phyloP scores from a whole-genome alignment of 2,888 invertebrate genomes.

The Empis livida region DNA sequence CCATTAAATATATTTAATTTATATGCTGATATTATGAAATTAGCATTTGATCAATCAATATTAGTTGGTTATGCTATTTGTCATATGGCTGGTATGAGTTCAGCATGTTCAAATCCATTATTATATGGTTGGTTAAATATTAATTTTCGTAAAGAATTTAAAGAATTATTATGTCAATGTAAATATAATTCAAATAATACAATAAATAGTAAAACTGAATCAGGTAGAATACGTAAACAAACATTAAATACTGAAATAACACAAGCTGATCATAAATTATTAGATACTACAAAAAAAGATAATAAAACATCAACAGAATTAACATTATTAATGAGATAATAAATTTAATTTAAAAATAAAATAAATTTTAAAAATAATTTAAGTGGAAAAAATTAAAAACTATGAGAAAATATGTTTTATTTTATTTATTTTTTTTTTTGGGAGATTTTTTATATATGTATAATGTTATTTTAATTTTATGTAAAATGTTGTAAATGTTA shows the following conservation, averaged over 20 bases:
- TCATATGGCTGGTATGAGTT: slow-evolving; percentile 69
- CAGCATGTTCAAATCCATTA: slow-evolving; percentile 82
- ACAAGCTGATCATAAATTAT: slow-evolving; percentile 28
- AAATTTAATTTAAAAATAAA: slow-evolving; percentile 11
- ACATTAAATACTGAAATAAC: slow-evolving; percentile 18
- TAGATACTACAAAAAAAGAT: slow-evolving; percentile 16
- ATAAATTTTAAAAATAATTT: not conserved
- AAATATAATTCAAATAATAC: slow-evolving; percentile 32
- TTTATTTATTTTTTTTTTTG: too few species aligned
- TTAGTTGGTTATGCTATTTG: slow-evolving; percentile 48
- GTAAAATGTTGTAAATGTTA: too few species aligned
- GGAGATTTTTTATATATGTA: too few species aligned
- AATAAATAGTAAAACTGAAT: slow-evolving; percentile 31
- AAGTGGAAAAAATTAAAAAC: too few species aligned
- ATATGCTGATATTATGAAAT: slow-evolving; percentile 50
- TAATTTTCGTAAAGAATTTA: slow-evolving; percentile 83
- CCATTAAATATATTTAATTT: slow-evolving; percentile 81
- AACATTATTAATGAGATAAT: slow-evolving; percentile 30
- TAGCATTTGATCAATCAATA: slow-evolving; percentile 37
- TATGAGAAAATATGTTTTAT: too few species aligned
- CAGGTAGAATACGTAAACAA: slow-evolving; percentile 27
- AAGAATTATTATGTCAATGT: slow-evolving; percentile 55
- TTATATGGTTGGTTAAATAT: slow-evolving; percentile 91
- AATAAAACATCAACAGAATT: slow-evolving; percentile 24
- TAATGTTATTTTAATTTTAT: too few species aligned